Evolutionary conservation across 2,113 vertebrate species (phyloP).

Genomic region (Stegastes partitus): DNA sequence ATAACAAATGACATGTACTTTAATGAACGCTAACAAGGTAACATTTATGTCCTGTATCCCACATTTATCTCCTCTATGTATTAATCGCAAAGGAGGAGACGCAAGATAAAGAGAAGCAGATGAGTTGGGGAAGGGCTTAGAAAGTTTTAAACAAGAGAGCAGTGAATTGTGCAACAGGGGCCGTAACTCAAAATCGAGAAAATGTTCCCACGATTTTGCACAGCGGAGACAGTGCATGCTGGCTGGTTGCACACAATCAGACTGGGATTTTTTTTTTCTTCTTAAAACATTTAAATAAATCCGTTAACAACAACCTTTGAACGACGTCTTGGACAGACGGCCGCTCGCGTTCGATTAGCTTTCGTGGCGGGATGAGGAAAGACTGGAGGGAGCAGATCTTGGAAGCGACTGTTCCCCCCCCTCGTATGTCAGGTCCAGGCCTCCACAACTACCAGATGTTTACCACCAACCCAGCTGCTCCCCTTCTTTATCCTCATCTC

Average conservation of each 20-base stretch:
- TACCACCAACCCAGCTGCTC: slow-evolving; percentile 76
- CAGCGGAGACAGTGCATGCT: slow-evolving; percentile 15
- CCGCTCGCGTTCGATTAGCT: slow-evolving; percentile 46
- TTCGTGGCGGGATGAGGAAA: slow-evolving; percentile 28
- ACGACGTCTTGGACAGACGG: slow-evolving; percentile 26
- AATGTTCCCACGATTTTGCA: slow-evolving; percentile 32
- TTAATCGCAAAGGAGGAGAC: not conserved
- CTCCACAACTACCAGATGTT: slow-evolving; percentile 76
- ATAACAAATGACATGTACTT: not conserved
- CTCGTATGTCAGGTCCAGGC: slow-evolving; percentile 57
- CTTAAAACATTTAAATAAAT: slow-evolving; percentile 22
- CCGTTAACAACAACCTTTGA: not conserved
- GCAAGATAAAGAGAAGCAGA: slow-evolving; percentile 62
- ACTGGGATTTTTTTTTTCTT: not conserved
- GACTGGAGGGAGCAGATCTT: slow-evolving; percentile 58
- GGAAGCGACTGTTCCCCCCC: slow-evolving; percentile 61
- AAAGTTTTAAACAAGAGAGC: slow-evolving; percentile 35
- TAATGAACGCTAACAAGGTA: not conserved
- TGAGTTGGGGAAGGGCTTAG: slow-evolving; percentile 53
- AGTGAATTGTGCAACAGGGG: slow-evolving; percentile 52
- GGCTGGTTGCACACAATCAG: not conserved
- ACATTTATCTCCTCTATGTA: not conserved
- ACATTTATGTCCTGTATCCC: not conserved
- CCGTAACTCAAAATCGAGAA: slow-evolving; percentile 36
- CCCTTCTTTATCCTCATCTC: slow-evolving; percentile 42